These are phyloP conservation scores for Nyctibius grandis DNA, from an alignment of 2,797 vertebrate genomes.

Conservation along the genomic window DNA sequence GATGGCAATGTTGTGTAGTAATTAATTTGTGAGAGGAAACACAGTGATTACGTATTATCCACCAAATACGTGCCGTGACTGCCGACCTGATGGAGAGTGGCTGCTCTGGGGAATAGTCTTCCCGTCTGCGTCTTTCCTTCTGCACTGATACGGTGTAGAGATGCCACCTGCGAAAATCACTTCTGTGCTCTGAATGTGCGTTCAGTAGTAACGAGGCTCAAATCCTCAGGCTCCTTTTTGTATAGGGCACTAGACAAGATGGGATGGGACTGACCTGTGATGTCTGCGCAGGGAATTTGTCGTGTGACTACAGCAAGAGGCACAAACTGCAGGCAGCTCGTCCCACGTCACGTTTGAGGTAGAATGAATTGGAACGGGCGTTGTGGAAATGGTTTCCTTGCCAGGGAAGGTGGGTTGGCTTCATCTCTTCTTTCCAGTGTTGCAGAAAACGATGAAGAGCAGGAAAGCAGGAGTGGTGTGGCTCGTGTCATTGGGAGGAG, in stretches of 20 bases:
- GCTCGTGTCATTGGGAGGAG: fast-evolving
- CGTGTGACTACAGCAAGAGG: fast-evolving
- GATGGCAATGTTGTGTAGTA: background rate
- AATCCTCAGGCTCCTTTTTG: background rate
- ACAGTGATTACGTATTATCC: background rate
- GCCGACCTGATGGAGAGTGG: background rate
- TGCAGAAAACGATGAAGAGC: background rate
- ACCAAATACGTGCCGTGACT: background rate
- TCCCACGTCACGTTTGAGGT: fast-evolving
- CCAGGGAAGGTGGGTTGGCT: no score
- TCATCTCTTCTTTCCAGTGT: background rate
- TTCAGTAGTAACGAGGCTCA: background rate
- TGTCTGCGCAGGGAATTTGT: background rate
- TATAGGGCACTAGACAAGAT: background rate
- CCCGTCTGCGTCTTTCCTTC: background rate
- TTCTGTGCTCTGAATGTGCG: background rate
- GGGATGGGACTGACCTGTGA: background rate
- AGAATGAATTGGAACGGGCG: background rate
- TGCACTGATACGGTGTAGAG: background rate
- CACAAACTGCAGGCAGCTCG: background rate
- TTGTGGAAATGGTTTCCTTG: background rate
- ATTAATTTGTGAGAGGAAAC: background rate
- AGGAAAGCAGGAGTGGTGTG: background rate
- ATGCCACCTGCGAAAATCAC: background rate
- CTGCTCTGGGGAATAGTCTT: background rate